Base-by-base conservation (phyloP, 1,140 invertebrate species). In the Drosophila repleta region DNA sequence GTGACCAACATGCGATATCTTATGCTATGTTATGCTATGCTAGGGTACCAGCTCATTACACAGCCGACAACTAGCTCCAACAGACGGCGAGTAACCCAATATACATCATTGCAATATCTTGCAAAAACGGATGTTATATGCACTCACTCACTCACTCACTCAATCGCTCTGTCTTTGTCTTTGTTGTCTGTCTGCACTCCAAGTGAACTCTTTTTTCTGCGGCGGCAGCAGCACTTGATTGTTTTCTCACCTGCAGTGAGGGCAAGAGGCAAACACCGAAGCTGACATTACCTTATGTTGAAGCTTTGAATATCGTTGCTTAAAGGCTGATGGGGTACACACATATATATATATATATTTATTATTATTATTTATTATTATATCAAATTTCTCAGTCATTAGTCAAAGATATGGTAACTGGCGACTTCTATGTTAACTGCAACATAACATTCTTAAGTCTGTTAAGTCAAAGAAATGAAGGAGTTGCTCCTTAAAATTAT, bases 171-270 rank as follows among this genome's bases (percentile, higher is more conserved):
- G 39, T 3, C 5, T 43, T 43, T 43, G 15, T 17, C 29, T 7
- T 26, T 41, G 26, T 48, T 7, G 17, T 57, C 37, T 26, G 37
- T 63, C 32, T 37, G 17, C 29, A 32, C 60, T 56, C 15, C 32
- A 70, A 64, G 49, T 64, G 18, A 56, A 53, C 67, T 71, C 41
- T 49, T 61, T 67, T 20, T 72, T 37, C 55, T 43, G 43, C 49
- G 20, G 32, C 32, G 4, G 0, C 32, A 35, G 11, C 11, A 35
- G 63, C 64, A 73, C 57, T 60, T 46, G 74, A 83, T 67, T 82
- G 79, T 83, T 82, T 82, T 81, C 74, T 67, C 70, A 74, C 71
- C 62, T 79, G 70, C 43, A 24, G 17, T 18, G 13, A 3, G 11
- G 11, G 6, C 32, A n/a, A 15, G 35, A 51, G 17, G 45, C 7